Evolutionary conservation across 2,888 invertebrate genomes (phyloP).

Genomic region (Odontothrips loti): DNA sequence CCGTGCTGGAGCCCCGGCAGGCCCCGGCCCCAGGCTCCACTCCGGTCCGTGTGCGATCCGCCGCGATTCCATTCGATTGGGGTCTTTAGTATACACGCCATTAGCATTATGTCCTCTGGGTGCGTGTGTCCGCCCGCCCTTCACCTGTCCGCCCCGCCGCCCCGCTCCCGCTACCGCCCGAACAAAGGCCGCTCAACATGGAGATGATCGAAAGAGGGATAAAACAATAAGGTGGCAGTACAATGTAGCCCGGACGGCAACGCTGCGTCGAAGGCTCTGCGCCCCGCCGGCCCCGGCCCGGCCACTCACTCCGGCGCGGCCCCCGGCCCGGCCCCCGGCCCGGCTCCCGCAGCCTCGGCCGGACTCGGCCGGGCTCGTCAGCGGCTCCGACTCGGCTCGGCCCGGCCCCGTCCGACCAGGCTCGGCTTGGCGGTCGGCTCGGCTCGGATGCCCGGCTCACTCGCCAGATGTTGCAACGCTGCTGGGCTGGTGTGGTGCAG

Average conservation of each 20-base stretch:
- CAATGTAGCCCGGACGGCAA: not conserved
- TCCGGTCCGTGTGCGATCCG: not conserved
- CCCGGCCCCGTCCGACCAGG: not conserved
- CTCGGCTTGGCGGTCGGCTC: not conserved
- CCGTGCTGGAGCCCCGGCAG: not conserved
- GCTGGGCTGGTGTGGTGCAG: not conserved
- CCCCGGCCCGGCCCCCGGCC: too few species aligned
- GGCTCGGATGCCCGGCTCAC: not conserved
- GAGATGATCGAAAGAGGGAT: conserved; percentile 24
- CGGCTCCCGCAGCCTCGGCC: not conserved
- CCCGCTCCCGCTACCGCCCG: not conserved
- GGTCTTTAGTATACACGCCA: not conserved
- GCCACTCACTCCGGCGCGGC: not conserved
- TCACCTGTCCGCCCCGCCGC: not conserved
- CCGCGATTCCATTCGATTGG: not conserved
- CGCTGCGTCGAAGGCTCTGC: not conserved
- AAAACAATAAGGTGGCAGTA: not conserved
- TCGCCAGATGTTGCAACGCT: conserved; percentile 2
- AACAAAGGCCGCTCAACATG: conserved; percentile 16
- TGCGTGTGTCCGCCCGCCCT: not conserved
- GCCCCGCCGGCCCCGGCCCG: not conserved
- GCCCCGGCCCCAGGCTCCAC: not conserved
- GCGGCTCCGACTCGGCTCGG: not conserved
- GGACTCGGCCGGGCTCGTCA: not conserved
- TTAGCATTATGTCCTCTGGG: conserved; percentile 6